Evolutionary conservation across 1,140 invertebrate genomes (phyloP), one percentile per base, ranked within the genome.

Genomic region (Antheraea pernyi): DNA sequence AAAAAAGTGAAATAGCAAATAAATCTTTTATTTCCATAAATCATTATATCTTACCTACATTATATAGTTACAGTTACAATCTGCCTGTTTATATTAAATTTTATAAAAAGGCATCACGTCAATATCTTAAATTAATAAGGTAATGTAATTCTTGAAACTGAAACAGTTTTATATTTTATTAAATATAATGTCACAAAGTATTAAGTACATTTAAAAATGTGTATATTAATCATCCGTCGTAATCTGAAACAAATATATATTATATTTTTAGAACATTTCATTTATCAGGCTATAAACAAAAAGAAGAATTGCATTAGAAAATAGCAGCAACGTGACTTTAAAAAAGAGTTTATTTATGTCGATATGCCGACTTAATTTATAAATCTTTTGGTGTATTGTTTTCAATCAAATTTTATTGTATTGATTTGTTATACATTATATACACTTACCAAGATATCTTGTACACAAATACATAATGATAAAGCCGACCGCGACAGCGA

Each of bases 401-500:
- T 30, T 4, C 22, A 30, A 30, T 30, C 4, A 30, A 30, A 30
- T 2, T 30, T 30, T 30, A 30, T 30, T 30, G 39, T 42, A 9
- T 42, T 11, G 39, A 11, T 42, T 8, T 42, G 7, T 42, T 42
- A 7, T 42, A 13, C 46, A 53, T 16, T 2, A 13, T n/a, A 53
- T 16, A 53, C 19, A 72, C 81, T 82, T 69, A 91, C 87, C 86
- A 6, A 91, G 68, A 65, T 81, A 91, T 69, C 64, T 74, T 6
- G 87, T 88, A 48, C 78, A 78, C 22, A 87, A 58, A 61, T 94
- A 94, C 93, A 96, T 96, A 10, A 94, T 62, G 1, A 81, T 75
- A 81, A 96, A 96, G 16, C 96, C 96, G 13, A 91, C 61, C 7
- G 82, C 60, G 0, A 95, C 93, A 0, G 94, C 88, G 0, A 93